A percentile compares a stretch with the other conserved stretches of the same genome.
phyloP scores from a whole-genome alignment of 2,888 invertebrate genomes.

The Drosophila mayaguana region DNA sequence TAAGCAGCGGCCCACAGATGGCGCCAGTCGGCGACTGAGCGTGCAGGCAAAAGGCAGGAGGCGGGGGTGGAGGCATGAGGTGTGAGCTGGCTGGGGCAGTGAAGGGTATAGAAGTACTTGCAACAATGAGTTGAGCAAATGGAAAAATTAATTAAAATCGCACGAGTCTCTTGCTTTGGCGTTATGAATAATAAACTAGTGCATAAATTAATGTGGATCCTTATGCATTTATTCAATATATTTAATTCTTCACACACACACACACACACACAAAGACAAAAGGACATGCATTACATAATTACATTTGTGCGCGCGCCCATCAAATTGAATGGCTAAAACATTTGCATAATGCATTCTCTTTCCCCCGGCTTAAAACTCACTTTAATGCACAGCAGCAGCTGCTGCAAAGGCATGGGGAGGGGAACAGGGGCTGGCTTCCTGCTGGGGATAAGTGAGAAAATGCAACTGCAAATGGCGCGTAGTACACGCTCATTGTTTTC shows the following conservation, averaged over 20 bases:
- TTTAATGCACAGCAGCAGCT: slow-evolving; percentile 19
- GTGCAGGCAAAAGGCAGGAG: too few relatives aligned
- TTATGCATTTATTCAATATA: slow-evolving; percentile 17
- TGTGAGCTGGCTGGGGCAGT: background rate
- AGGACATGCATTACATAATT: slow-evolving; percentile 64
- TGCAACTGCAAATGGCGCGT: slow-evolving; percentile 31
- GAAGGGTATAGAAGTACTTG: background rate
- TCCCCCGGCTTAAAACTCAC: too few relatives aligned
- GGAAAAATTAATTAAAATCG: slow-evolving; percentile 22
- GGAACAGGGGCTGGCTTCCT: background rate
- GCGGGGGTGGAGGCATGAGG: background rate
- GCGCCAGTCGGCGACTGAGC: background rate
- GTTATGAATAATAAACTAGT: slow-evolving; percentile 24
- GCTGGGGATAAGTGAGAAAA: slow-evolving; percentile 4
- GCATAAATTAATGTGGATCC: slow-evolving; percentile 21
- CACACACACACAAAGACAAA: background rate
- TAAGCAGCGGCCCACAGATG: slow-evolving; percentile 2
- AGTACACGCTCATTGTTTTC: slow-evolving; percentile 12
- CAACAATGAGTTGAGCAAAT: slow-evolving; percentile 22
- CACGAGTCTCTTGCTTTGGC: slow-evolving; percentile 12
- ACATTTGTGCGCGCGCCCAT: slow-evolving; percentile 67
- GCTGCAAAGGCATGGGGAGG: background rate
- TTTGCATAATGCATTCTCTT: slow-evolving; percentile 61
- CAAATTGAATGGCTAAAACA: slow-evolving; percentile 70
- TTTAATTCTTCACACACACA: slow-evolving; percentile 6